Percentiles rank a stretch among this genome's conserved stretches.
phyloP scores from a whole-genome alignment of 2,888 invertebrate species.

The Malachius bipustulatus region DNA sequence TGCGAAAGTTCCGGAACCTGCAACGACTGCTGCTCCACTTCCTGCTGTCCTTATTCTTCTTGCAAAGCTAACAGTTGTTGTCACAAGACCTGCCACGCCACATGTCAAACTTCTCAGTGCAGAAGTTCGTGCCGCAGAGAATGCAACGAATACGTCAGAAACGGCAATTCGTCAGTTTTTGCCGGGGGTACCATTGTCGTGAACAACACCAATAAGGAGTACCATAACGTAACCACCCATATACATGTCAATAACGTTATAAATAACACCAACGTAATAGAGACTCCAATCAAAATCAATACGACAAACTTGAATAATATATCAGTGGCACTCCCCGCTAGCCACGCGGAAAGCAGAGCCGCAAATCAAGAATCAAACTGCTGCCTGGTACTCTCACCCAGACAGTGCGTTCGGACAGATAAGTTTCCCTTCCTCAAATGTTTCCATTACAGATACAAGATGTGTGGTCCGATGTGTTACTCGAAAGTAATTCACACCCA shows the following conservation, averaged over 20 bases:
- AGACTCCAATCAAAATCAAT: constrained; percentile 34
- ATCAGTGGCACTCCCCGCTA: constrained; percentile 19
- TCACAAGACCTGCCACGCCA: constrained; percentile 32
- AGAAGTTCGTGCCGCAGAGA: constrained; percentile 27
- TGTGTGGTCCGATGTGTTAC: constrained; percentile 31
- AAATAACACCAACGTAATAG: constrained; percentile 35
- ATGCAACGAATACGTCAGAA: constrained; percentile 21
- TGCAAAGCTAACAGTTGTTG: constrained; percentile 32
- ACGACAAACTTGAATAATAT: constrained; percentile 35
- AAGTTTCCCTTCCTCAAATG: constrained; percentile 28
- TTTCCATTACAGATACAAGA: constrained; percentile 30
- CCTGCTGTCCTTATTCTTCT: constrained; percentile 22
- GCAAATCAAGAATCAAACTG: constrained; percentile 20
- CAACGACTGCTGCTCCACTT: constrained; percentile 24
- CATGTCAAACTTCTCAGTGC: constrained; percentile 30
- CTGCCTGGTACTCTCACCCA: constrained; percentile 33
- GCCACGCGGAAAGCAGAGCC: constrained; percentile 5
- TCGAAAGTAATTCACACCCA: constrained; percentile 32
- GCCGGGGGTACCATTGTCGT: constrained; percentile 3
- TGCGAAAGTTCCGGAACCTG: constrained; percentile 30
- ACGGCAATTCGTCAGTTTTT: neutral
- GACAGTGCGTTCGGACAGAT: constrained; percentile 28
- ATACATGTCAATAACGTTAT: constrained; percentile 35
- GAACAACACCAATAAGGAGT: constrained; percentile 10
- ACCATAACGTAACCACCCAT: constrained; percentile 35